Base-by-base conservation (phyloP, 2,888 invertebrate genomes). In the Lottia gigantea region DNA sequence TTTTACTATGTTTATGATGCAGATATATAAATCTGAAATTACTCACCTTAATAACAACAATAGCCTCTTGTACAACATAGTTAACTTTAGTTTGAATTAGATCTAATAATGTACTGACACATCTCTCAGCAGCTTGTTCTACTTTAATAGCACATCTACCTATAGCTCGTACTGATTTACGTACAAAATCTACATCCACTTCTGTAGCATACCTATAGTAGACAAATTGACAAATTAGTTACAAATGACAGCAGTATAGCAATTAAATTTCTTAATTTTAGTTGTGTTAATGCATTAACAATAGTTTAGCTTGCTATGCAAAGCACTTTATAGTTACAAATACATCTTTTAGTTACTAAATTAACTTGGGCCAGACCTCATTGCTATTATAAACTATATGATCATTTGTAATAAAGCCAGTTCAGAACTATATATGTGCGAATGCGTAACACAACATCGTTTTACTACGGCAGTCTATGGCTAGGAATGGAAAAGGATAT, bases 51-150 rank as follows among this genome's bases (percentile, higher is more conserved):
- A 99, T 99, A 26, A 99, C 99, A 15, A 99, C 99, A 76, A 99
- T 98, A 0, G 99, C 99, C 88, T 99, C 99, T 89, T 99, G 99
- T 0, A 99, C 99, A 19, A 99, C 99, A 88, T 99, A 99, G 91
- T 99, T 99, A 80, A 93, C 98, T 91, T 99, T 99, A 0, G 99
- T 99, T 90, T 99, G 98, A 86, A 99, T 99, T 70, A 99, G 91
- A 88, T 99, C 99, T 26, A 99, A 90, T 12, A 99, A 91, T 0
- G 99, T 99, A 6, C 97, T 96, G 0, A 99, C 99, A 89, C 99
- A 99, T 64, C 97, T 92, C 89, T 99, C 99, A 0, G 99, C 98
- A 2, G 98, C 98, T 12, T 96, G 96, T 87, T 99, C 99, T 67
- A 94, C 95, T 91, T 98, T 98, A 86, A 99, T 99, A 68, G 99